Evolutionary conservation across 2,113 vertebrate species (phyloP), one percentile per base, ranked within the genome.

Genomic region (Poecile atricapillus): DNA sequence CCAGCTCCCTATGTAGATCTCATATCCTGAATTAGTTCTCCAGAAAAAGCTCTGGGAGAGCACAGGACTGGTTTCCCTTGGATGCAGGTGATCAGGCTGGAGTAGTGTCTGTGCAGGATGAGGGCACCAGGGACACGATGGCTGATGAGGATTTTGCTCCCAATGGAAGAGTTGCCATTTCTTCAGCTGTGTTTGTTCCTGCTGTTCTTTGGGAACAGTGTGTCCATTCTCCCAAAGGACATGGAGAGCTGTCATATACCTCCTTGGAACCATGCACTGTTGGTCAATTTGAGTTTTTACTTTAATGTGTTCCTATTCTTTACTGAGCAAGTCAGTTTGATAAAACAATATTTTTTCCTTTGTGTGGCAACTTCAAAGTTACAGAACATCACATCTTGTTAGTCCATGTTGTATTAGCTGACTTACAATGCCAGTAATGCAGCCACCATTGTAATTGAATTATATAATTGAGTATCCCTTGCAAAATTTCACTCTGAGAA

Each of bases 161-260:
- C 55, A 5, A 2, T 43, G 87, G 74, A 88, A 31, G 87, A 94
- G 64, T 31, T 89, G 43, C 73, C 43, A 17, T 95, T 97, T 95
- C 85, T 85, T 94, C 91, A 94, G 58, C 96, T 87, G 81, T 96
- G 96, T 97, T 97, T 98, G 93, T 98, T 98, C 98, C 96, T 94
- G 83, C 94, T 95, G 93, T 79, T 97, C 95, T 91, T 92, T 91
- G 93, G 95, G 95, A 96, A 97, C 21, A 31, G 31, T 7, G 33
- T 68, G 24, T 44, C 30, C 50, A 21, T 74, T 27, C 23, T n/a
- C 41, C 18, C 5, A 11, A 28, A 46, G 25, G 41, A 19, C 53
- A 35, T 21, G 18, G 53, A 21, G 58, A 44, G 24, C 50, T 53
- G 15, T 31, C 28, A 18, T 15, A 18, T 31, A 25, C 22, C 69